A percentile compares a stretch with the other conserved stretches of the same genome.
Conservation (phyloP, 2,113 vertebrate genomes). For the Orthonyx spaldingii region DNA sequence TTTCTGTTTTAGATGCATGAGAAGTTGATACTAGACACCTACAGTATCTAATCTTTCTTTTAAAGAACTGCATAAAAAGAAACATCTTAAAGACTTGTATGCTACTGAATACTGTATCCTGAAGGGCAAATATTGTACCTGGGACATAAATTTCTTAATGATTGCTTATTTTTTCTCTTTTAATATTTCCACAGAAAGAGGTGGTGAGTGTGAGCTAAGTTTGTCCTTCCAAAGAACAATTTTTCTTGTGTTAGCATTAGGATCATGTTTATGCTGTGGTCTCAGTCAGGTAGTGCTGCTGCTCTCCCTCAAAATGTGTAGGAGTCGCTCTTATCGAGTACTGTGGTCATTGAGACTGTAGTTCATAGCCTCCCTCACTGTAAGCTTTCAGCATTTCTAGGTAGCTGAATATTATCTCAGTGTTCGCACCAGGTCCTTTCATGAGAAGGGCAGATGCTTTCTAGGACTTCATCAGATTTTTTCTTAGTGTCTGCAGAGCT, state of each 20-base stretch:
- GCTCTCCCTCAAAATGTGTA: not conserved
- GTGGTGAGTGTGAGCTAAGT: slow-evolving; percentile 71
- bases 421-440: not conserved
- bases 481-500: not conserved
- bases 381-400: slow-evolving; percentile 40
- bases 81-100: not conserved
- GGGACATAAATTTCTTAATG: slow-evolving; percentile 20
- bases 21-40: not conserved
- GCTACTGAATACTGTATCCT: not conserved
- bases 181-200: slow-evolving; percentile 58
- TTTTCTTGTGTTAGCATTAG: slow-evolving; percentile 24
- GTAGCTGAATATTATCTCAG: not conserved
- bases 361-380: not conserved
- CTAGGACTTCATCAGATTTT: slow-evolving; percentile 5
- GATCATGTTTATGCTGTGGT: slow-evolving; percentile 23
- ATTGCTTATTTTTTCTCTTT: slow-evolving; percentile 46
- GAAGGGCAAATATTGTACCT: not conserved
- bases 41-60: not conserved
- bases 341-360: not conserved
- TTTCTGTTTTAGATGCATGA: not conserved
- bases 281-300: not conserved
- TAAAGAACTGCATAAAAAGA: not conserved
- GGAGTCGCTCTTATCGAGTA: not conserved
- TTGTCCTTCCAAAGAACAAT: not conserved
- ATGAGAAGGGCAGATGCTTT: not conserved